Conservation (phyloP, 1,140 invertebrate genomes). For the Luehdorfia chinensis region DNA sequence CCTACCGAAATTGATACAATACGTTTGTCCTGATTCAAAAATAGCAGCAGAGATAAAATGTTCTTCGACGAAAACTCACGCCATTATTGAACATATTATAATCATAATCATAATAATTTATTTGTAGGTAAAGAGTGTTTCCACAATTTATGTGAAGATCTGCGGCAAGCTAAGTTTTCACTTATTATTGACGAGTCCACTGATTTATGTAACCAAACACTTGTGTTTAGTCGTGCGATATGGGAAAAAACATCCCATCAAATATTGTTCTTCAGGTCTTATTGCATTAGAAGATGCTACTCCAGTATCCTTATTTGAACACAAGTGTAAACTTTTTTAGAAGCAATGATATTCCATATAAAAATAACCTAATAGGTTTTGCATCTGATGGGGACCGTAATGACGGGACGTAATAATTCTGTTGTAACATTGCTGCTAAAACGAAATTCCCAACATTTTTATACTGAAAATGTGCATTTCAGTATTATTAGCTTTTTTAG, state of each 20-base stretch:
- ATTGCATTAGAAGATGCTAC: constrained; percentile 29
- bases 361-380: constrained; percentile 57
- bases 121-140: constrained; percentile 20
- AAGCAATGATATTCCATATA: constrained; percentile 47
- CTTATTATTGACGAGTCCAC: constrained; percentile 60
- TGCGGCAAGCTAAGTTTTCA: constrained; percentile 47
- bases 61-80: constrained; percentile 12
- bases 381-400: constrained; percentile 42
- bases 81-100: constrained; percentile 16
- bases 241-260: constrained; percentile 1
- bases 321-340: constrained; percentile 38
- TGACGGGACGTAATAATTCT: constrained; percentile 21
- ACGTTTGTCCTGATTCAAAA: constrained; percentile 3
- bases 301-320: constrained; percentile 27
- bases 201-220: constrained; percentile 51
- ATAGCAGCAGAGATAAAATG: constrained; percentile 11
- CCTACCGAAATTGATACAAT: too few relatives aligned
- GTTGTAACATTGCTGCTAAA: constrained; percentile 32
- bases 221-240: constrained; percentile 41
- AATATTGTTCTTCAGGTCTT: constrained; percentile 30
- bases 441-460: constrained; percentile 43
- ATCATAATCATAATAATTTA: too few relatives aligned
- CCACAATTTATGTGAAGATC: constrained; percentile 23
- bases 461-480: constrained; percentile 49
- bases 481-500: too few relatives aligned